Conservation (phyloP, 2,888 invertebrate genomes). For the Trissoscelio sp. region DNA sequence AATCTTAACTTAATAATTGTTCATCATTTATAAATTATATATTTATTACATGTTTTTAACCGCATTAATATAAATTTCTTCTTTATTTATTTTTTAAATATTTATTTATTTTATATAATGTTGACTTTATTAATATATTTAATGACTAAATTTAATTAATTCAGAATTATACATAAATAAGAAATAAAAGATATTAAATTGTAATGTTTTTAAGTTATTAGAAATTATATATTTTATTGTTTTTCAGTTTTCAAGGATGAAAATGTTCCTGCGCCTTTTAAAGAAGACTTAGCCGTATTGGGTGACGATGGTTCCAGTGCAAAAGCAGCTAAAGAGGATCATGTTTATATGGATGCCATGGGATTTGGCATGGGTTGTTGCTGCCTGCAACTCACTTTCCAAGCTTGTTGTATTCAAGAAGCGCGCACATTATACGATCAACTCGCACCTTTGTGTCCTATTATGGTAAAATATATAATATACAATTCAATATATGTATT, state of each 20-base stretch:
- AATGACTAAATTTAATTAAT: no score
- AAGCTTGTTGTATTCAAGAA: constrained; percentile 98
- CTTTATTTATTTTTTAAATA: no score
- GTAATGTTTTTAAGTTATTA: not conserved
- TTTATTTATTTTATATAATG: no score
- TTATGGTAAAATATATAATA: constrained; percentile 88
- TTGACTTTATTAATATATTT: no score
- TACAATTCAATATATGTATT: no score
- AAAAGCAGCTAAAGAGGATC: constrained; percentile 91
- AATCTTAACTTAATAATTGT: no score
- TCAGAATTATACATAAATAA: no score
- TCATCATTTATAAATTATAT: no score
- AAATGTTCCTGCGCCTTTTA: constrained; percentile 93
- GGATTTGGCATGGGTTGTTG: constrained; percentile 99
- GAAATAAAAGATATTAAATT: constrained; percentile 1
- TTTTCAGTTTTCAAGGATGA: constrained; percentile 93
- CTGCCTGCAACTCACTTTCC: constrained; percentile 97
- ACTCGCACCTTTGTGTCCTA: constrained; percentile 97
- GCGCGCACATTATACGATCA: constrained; percentile 98
- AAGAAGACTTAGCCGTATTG: constrained; percentile 85
- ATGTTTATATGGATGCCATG: constrained; percentile 99
- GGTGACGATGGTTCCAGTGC: constrained; percentile 87
- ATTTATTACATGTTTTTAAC: no score
- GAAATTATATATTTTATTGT: not conserved
- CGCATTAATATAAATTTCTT: no score